These are phyloP conservation scores for Emydocephalus ijimae DNA, from an alignment of 2,113 vertebrate species.

Conservation along the genomic window DNA sequence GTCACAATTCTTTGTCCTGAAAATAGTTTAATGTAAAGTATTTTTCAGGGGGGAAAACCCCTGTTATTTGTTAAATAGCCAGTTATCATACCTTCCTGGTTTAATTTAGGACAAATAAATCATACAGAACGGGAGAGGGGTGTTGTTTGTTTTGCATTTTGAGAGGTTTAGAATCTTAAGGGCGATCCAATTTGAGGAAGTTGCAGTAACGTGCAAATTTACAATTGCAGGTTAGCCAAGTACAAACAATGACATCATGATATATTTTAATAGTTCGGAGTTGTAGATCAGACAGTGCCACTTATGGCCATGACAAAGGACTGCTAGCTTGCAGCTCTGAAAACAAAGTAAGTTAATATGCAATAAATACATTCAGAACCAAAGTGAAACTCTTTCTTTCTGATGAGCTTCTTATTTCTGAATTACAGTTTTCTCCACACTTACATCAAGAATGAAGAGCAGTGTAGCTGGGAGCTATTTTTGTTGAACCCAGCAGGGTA, in stretches of 20 bases:
- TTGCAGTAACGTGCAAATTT: conserved; percentile 16
- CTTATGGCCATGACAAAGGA: conserved; percentile 45
- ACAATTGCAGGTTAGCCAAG: conserved; percentile 25
- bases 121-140: neutral
- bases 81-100: neutral
- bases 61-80: neutral
- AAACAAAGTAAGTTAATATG: conserved; percentile 51
- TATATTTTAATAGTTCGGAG: conserved; percentile 52
- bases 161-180: neutral
- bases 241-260: conserved; percentile 45
- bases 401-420: neutral
- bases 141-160: neutral
- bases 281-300: conserved; percentile 46
- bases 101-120: neutral
- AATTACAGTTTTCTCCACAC: conserved; percentile 6
- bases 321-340: conserved; percentile 61
- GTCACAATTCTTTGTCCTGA: neutral
- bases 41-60: neutral
- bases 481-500: neutral
- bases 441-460: neutral
- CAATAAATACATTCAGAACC: conserved; percentile 32
- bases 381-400: conserved; percentile 37
- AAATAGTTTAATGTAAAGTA: neutral
- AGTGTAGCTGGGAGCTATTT: neutral
- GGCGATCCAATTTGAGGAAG: neutral